Evolutionary conservation across 2,888 invertebrate genomes (phyloP), one percentile per base, ranked within the genome.

Genomic region (Monochamus alternatus): DNA sequence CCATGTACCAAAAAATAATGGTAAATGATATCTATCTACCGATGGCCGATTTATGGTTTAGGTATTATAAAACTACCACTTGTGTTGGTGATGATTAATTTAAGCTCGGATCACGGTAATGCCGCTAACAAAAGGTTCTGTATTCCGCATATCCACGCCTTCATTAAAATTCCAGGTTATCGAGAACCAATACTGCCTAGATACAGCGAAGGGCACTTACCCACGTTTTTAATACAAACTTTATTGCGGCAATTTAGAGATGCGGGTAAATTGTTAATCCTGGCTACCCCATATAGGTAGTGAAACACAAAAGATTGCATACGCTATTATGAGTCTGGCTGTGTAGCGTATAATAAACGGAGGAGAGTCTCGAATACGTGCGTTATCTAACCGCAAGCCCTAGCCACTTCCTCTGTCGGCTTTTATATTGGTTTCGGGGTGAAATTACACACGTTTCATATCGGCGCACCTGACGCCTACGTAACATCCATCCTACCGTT

Each of bases 331-430:
- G 69, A 60, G 47, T 47, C 60, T n/a, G 14, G 60, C 31, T 60
- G 9, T 69, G 43, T 66, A 22, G 22, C 10, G 44, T 55, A 69
- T 69, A 69, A 67, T 67, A 38, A 58, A 69, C 60, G 47, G 60
- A 31, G 60, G 51, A 69, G 58, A 44, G 32, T n/a, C 10, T 60
- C 47, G 72, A 74, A 72, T 67, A 77, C 77, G 77, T 77, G 77
- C 77, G 77, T 77, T 77, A 77, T 77, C 77, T 77, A 70, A 74
- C 77, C 74, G 67, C 70, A 73, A 74, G 31, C 64, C 75, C 71
- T 59, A 68, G 69, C 77, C 77, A 71, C 74, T 74, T 71, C 72
- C 72, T 74, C 66, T 47, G 60, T 22, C 47, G 60, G 69, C 69
- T 69, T 69, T 69, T 69, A 65, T 77, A 77, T 77, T 77, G 77